phyloP scores from a whole-genome alignment of 2,113 vertebrate species.

The Oceanodroma tethys region DNA sequence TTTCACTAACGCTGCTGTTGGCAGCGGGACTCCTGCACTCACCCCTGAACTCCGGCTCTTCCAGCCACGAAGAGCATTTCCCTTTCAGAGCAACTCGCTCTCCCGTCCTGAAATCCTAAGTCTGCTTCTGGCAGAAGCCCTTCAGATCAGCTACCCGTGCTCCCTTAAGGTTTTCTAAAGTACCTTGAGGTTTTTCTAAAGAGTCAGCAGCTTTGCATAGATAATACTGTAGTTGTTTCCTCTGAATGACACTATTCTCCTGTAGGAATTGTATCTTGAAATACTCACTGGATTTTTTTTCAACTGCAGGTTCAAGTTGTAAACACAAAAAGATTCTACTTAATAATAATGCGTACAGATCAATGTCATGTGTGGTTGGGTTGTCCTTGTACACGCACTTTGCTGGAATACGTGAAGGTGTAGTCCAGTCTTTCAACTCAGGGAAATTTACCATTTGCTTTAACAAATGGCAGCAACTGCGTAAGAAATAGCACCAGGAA shows the following conservation, averaged over 20 bases:
- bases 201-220: background rate
- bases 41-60: background rate
- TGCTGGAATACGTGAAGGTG: background rate
- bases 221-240: background rate
- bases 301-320: background rate
- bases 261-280: background rate
- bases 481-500: background rate
- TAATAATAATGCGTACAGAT: background rate
- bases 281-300: background rate
- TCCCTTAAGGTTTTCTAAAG: background rate
- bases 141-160: accelerated
- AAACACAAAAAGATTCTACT: background rate
- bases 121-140: too few species aligned
- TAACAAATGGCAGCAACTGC: background rate
- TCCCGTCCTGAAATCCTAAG: background rate
- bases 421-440: background rate
- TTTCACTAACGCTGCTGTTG: background rate
- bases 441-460: background rate
- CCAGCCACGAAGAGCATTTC: too few species aligned
- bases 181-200: too few species aligned
- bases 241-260: background rate
- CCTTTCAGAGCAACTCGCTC: too few species aligned
- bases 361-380: background rate
- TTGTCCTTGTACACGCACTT: background rate
- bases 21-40: background rate